Conservation (phyloP, 1,140 invertebrate genomes). For the Episyrphus balteatus region DNA sequence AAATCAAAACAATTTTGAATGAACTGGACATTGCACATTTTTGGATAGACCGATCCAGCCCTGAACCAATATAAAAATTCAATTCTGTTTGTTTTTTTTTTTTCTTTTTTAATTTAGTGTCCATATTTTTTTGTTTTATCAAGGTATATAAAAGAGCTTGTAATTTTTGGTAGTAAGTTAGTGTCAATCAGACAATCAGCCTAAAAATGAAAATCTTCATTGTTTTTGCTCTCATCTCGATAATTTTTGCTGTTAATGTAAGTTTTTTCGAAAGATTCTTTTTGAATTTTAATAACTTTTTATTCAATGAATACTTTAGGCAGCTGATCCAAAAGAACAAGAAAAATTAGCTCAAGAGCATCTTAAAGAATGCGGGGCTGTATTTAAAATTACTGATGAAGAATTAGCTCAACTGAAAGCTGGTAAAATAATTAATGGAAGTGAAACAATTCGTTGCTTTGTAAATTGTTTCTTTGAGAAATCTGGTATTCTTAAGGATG, state of each 20-base stretch:
- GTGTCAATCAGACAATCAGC: too few relatives aligned
- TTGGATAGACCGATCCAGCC: too few relatives aligned
- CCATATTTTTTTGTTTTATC: too few relatives aligned
- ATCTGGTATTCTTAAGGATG: conserved; percentile 20
- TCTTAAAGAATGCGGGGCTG: conserved; percentile 15
- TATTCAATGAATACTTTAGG: too few relatives aligned
- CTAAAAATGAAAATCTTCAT: conserved; percentile 21
- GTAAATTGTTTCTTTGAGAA: conserved; percentile 29
- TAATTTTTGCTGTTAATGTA: conserved; percentile 19
- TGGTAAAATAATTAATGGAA: conserved; percentile 21
- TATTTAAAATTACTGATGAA: conserved; percentile 18
- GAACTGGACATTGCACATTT: too few relatives aligned
- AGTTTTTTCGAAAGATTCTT: conserved; percentile 5
- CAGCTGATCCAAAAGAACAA: conserved; percentile 18
- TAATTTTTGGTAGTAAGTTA: too few relatives aligned
- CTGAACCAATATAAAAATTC: too few relatives aligned
- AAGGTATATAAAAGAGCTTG: too few relatives aligned
- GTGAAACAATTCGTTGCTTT: conserved; percentile 27
- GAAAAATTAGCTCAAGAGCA: conserved; percentile 23
- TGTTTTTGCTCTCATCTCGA: conserved; percentile 17
- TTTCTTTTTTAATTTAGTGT: too few relatives aligned
- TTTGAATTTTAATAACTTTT: background rate
- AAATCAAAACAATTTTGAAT: too few relatives aligned
- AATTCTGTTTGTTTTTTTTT: too few relatives aligned
- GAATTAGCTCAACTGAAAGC: conserved; percentile 19